Evolutionary conservation across 1,140 invertebrate genomes (phyloP).

Genomic region (Drosophila tani): DNA sequence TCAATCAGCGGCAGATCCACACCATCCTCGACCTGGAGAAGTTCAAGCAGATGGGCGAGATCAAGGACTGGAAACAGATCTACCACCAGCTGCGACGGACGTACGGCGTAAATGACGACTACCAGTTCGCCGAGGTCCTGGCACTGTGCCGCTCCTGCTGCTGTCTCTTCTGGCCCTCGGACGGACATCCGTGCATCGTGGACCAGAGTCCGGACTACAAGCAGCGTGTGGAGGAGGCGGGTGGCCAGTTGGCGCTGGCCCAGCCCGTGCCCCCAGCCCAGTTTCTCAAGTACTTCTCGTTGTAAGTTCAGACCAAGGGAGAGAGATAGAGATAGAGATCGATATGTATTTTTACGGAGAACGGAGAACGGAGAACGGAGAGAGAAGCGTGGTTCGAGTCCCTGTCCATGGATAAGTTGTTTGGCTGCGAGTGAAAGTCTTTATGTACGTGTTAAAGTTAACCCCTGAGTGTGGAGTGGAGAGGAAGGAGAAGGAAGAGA

Average conservation of each 20-base stretch:
- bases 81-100: slow-evolving; percentile 92
- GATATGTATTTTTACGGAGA: slow-evolving; percentile 56
- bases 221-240: slow-evolving; percentile 91
- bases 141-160: slow-evolving; percentile 97
- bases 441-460: slow-evolving; percentile 71
- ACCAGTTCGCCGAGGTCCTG: slow-evolving; percentile 96
- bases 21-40: slow-evolving; percentile 88
- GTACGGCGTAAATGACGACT: slow-evolving; percentile 95
- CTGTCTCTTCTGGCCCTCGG: slow-evolving; percentile 97
- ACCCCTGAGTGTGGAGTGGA: slow-evolving; percentile 24
- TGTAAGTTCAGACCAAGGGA: slow-evolving; percentile 86
- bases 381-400: slow-evolving; percentile 11
- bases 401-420: slow-evolving; percentile 26
- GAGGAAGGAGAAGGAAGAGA: not conserved
- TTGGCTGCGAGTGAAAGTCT: slow-evolving; percentile 48
- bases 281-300: slow-evolving; percentile 96
- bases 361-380: not conserved
- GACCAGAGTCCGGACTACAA: slow-evolving; percentile 92
- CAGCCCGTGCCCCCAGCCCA: slow-evolving; percentile 94
- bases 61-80: slow-evolving; percentile 89
- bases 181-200: slow-evolving; percentile 95
- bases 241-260: slow-evolving; percentile 91
- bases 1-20: slow-evolving; percentile 93
- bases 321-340: slow-evolving; percentile 57
- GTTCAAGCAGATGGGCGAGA: slow-evolving; percentile 85